phyloP scores from a whole-genome alignment of 2,797 vertebrate species.

The Pseudochaenichthys georgianus region DNA sequence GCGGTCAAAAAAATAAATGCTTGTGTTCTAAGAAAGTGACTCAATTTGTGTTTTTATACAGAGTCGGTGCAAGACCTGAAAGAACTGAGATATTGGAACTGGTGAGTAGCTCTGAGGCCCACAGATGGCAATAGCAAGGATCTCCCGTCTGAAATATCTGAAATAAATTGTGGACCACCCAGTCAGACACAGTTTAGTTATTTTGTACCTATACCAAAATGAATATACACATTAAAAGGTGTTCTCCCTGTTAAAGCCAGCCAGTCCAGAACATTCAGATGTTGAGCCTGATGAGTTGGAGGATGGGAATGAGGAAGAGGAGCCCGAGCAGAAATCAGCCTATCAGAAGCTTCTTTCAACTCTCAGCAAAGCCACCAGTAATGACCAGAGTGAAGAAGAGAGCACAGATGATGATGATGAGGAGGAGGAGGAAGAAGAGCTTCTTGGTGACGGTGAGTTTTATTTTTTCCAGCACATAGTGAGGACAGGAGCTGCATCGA shows the following conservation, averaged over 20 bases:
- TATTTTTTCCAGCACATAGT: background rate
- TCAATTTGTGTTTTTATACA: constrained; percentile 54
- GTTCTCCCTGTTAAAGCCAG: constrained; percentile 74
- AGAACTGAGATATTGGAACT: constrained; percentile 87
- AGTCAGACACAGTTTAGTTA: background rate
- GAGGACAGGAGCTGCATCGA: background rate
- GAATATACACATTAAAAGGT: background rate
- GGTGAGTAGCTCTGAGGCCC: constrained; percentile 82
- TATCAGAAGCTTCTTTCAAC: constrained; percentile 93
- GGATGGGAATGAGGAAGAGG: constrained; percentile 86
- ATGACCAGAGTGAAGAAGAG: constrained; percentile 83
- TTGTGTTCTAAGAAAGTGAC: background rate
- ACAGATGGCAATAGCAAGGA: background rate
- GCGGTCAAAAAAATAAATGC: background rate
- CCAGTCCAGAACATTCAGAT: constrained; percentile 84
- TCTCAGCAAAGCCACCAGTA: constrained; percentile 77
- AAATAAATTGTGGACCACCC: background rate
- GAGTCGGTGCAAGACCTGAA: constrained; percentile 85
- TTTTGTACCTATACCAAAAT: background rate
- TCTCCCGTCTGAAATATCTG: background rate
- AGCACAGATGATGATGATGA: constrained; percentile 73
- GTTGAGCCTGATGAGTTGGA: constrained; percentile 80
- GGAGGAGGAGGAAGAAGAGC: constrained; percentile 43
- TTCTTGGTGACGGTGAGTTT: constrained; percentile 70
- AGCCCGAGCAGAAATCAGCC: constrained; percentile 86